A percentile compares a stretch with the other conserved stretches of the same genome.
phyloP scores from a whole-genome alignment of 2,797 vertebrate genomes.

The Helicolenus hilgendorfi region DNA sequence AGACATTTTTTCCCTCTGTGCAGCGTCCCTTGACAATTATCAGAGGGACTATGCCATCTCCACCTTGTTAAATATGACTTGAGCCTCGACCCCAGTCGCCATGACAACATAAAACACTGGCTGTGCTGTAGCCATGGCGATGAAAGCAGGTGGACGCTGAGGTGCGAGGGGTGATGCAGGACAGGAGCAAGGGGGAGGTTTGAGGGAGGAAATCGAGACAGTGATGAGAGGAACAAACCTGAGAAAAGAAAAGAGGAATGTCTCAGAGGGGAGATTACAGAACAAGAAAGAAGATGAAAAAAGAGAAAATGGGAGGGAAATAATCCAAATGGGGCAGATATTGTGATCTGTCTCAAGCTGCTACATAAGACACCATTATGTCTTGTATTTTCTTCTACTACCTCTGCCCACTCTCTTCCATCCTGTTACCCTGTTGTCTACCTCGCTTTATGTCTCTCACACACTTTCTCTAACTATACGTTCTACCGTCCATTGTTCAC shows the following conservation, averaged over 20 bases:
- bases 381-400: not conserved
- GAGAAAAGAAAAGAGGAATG: not conserved
- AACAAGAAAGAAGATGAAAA: not conserved
- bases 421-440: not conserved
- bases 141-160: constrained; percentile 60
- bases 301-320: not conserved
- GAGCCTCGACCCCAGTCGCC: constrained; percentile 60
- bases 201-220: not conserved
- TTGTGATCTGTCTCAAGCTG: not conserved
- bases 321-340: not conserved
- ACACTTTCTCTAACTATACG: not conserved
- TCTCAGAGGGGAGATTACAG: not conserved
- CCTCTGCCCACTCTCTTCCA: not conserved
- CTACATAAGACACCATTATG: not conserved
- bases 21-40: constrained; percentile 44
- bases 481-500: not conserved
- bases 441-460: not conserved
- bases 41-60: constrained; percentile 27
- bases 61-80: constrained; percentile 54
- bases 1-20: not conserved
- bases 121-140: constrained; percentile 63
- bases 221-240: not conserved
- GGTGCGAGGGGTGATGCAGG: constrained; percentile 29
- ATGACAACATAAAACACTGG: constrained; percentile 65
- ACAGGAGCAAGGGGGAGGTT: constrained; percentile 28